Evolutionary conservation across 2,113 vertebrate genomes (phyloP).

Genomic region (Pungitius pungitius): DNA sequence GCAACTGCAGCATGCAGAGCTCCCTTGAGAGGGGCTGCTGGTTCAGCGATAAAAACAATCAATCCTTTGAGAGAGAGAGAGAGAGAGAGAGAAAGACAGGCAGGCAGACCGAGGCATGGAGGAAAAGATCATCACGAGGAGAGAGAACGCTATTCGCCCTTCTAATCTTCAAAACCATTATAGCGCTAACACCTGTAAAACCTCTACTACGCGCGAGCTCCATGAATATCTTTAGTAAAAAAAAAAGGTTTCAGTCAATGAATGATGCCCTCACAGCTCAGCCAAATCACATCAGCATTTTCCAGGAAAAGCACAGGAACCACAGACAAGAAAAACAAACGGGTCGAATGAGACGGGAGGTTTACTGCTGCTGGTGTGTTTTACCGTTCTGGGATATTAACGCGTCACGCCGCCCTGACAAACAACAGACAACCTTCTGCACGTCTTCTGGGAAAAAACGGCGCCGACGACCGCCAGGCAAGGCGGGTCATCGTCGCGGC

Average conservation of each 20-base stretch:
- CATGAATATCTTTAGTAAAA: constrained; percentile 5
- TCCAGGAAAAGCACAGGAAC: constrained; percentile 9
- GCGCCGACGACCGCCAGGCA: constrained; percentile 10
- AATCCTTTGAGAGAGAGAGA: constrained; percentile 61
- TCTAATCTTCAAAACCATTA: constrained; percentile 11
- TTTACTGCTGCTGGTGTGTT: constrained; percentile 30
- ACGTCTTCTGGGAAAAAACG: constrained; percentile 48
- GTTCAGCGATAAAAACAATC: constrained; percentile 75
- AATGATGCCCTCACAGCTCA: constrained; percentile 17
- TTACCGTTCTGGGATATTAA: constrained; percentile 21
- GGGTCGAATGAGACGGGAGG: constrained; percentile 5
- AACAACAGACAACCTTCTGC: constrained; percentile 29
- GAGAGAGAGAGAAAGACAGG: constrained; percentile 23
- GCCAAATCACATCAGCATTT: neutral
- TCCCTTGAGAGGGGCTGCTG: constrained; percentile 61
- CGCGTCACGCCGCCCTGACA: constrained; percentile 11
- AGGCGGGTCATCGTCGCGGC: constrained; percentile 42
- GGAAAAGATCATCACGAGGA: constrained; percentile 24
- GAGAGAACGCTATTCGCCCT: constrained; percentile 17
- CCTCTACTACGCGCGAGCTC: neutral
- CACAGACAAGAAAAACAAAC: constrained; percentile 32
- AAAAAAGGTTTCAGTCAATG: constrained; percentile 23
- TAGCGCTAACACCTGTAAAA: constrained; percentile 1
- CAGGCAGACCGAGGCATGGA: constrained; percentile 9
- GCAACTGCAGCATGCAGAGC: constrained; percentile 49